Evolutionary conservation across 1,140 invertebrate species (phyloP).

Genomic region (Pseudomyrmex cubaensis): DNA sequence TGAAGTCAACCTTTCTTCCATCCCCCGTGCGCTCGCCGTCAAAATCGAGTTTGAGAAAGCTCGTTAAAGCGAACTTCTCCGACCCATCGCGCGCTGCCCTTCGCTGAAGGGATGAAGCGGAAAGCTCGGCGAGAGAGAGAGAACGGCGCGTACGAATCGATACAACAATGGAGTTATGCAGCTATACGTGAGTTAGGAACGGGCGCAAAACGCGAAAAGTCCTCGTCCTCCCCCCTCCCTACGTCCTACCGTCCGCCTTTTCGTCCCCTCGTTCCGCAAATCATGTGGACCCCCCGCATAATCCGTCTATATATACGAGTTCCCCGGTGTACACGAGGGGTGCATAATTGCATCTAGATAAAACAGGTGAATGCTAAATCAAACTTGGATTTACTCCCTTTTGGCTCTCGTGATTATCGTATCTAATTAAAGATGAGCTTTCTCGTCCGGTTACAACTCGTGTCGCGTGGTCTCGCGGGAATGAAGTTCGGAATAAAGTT

Average conservation of each 20-base stretch:
- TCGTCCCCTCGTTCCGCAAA: conserved; percentile 42
- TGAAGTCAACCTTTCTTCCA: conserved; percentile 50
- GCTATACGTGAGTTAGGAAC: conserved; percentile 64
- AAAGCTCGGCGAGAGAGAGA: conserved; percentile 48
- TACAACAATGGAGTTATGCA: conserved; percentile 76
- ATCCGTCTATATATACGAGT: conserved; percentile 70
- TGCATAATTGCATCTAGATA: conserved; percentile 79
- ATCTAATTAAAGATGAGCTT: conserved; percentile 67
- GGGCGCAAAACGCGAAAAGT: conserved; percentile 70
- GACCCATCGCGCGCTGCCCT: conserved; percentile 25
- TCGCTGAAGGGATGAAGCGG: conserved; percentile 59
- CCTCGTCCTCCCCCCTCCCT: neutral
- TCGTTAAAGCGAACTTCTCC: conserved; percentile 71
- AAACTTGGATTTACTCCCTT: conserved; percentile 74
- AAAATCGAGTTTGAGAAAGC: conserved; percentile 74
- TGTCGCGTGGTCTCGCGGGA: neutral
- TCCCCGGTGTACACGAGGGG: conserved; percentile 71
- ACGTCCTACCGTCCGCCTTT: neutral
- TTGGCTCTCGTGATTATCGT: conserved; percentile 67
- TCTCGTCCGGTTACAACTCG: neutral
- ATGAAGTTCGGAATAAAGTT: neutral
- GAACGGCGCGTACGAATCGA: conserved; percentile 65
- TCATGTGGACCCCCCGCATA: conserved; percentile 66
- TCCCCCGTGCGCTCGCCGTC: conserved; percentile 49
- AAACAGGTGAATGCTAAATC: conserved; percentile 78